phyloP scores from a whole-genome alignment of 2,888 invertebrate genomes.

The Phania funesta region DNA sequence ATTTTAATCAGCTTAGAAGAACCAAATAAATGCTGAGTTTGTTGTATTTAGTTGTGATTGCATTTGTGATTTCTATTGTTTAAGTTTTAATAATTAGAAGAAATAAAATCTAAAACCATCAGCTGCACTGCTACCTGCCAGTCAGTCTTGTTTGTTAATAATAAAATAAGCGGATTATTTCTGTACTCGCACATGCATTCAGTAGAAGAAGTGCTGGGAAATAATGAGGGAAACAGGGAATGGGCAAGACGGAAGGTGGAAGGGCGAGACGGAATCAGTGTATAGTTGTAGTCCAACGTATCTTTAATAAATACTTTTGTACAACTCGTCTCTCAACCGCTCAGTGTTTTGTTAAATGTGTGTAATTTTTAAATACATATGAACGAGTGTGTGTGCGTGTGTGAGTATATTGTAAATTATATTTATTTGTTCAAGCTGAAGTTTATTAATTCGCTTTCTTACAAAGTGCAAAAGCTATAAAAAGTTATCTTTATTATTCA shows the following conservation, averaged over 20 bases:
- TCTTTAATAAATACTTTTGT: neutral
- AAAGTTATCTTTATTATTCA: too few species aligned
- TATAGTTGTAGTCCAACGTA: neutral
- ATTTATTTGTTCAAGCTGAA: too few species aligned
- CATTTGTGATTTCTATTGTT: slow-evolving; percentile 19
- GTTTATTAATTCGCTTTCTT: neutral
- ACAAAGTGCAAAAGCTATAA: too few species aligned
- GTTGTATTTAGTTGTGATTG: neutral
- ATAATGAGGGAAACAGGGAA: neutral
- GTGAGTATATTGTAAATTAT: too few species aligned
- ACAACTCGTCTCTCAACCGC: neutral
- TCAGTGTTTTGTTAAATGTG: neutral
- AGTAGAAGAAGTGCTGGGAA: neutral
- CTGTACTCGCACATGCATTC: neutral
- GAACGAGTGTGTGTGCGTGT: neutral
- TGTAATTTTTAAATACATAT: neutral
- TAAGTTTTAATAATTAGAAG: slow-evolving; percentile 37
- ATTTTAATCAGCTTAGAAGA: neutral
- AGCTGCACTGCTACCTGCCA: slow-evolving; percentile 21
- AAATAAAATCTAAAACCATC: slow-evolving; percentile 4
- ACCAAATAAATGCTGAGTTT: neutral
- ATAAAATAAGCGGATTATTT: slow-evolving; percentile 49
- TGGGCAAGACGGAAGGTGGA: neutral
- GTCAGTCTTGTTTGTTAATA: slow-evolving; percentile 26
- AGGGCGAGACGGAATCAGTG: neutral